These are phyloP conservation scores for Spilosoma lubricipeda DNA, from an alignment of 2,888 invertebrate species.

Conservation along the genomic window DNA sequence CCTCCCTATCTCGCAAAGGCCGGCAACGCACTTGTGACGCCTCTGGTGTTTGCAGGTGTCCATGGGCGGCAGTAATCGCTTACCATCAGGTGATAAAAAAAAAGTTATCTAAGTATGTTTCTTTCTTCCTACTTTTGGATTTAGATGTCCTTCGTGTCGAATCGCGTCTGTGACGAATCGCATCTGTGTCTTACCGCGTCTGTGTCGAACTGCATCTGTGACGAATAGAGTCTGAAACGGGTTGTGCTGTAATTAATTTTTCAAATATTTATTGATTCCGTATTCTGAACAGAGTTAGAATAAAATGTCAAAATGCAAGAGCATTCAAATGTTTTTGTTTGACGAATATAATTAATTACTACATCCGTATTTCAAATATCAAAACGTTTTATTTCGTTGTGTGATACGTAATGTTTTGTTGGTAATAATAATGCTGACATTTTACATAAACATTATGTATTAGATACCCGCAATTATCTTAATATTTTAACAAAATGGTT, in stretches of 20 bases:
- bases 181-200: background rate
- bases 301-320: slow-evolving; percentile 1
- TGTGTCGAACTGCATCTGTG: background rate
- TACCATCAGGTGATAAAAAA: no score
- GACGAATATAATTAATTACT: background rate
- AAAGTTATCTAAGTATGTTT: background rate
- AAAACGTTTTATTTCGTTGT: background rate
- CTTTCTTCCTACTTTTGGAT: background rate
- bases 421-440: background rate
- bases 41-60: no score
- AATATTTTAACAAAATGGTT: background rate
- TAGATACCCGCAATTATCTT: slow-evolving; percentile 5
- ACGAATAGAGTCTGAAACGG: background rate
- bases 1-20: no score
- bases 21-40: no score
- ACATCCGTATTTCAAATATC: slow-evolving; percentile 1
- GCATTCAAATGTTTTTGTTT: background rate
- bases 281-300: background rate
- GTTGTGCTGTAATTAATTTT: background rate
- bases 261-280: background rate
- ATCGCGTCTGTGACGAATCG: background rate
- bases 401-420: background rate
- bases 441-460: background rate
- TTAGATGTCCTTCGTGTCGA: background rate
- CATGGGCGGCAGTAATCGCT: no score